Evolutionary conservation across 2,113 vertebrate species (phyloP), one percentile per base, ranked within the genome.

Genomic region (Falco punctatus): DNA sequence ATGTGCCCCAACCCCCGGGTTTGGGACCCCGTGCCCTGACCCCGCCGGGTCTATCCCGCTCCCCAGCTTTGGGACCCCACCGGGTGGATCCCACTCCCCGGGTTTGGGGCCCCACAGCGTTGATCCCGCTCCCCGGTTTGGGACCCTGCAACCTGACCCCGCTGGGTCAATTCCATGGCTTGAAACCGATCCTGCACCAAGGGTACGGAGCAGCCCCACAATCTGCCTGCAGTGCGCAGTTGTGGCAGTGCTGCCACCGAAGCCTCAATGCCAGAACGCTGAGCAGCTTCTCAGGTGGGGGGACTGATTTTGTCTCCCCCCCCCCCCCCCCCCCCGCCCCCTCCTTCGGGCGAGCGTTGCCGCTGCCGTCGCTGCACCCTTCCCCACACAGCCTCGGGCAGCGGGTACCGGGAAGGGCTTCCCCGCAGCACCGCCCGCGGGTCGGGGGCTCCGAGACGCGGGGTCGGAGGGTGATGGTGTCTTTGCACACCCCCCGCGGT

Each of bases 171-270:
- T 55, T 44, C 58, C 5, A 8, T 5, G 6, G 49, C 58, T 94
- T 51, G n/a, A 42, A 64, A 32, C 55, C 52, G 46, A 51, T 72
- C 33, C 21, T 2, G 0, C 42, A 35, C 10, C 49, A 2, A 1
- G 22, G 58, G 40, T 13, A 55, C 1, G 1, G 22, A 24, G 51
- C 18, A 23, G 10, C 21, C 15, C 38, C 9, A 0, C 64, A 1
- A 13, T 33, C n/a, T 2, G 44, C 33, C 28, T 26, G 7, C 12
- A 24, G 12, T 23, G 24, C 2, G 0, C 0, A 17, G 9, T 6
- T 61, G 62, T 27, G 48, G 62, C 61, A 72, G 70, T 33, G 0
- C 59, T 6, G 38, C 20, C 49, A 62, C 33, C 11, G 5, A 61
- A 61, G 24, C 3, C 2, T 55, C 73, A n/a, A 52, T 14, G 54